Conservation (phyloP, 1,140 invertebrate genomes). For the Apis dorsata region DNA sequence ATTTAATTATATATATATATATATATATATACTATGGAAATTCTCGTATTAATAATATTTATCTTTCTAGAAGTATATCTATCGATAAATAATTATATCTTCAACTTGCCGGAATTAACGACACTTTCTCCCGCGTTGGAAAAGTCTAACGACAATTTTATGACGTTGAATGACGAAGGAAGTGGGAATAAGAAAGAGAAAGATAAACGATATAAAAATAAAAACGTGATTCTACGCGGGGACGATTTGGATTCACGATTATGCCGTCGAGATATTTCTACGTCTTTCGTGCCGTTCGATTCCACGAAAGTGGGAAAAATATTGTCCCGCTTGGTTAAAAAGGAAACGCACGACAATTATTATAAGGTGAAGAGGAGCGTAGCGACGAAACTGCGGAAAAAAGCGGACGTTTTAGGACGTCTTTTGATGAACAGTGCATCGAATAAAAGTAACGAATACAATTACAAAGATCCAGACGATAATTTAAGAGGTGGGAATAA, state of each 20-base stretch:
- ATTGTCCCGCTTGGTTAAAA: neutral
- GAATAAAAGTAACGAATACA: neutral
- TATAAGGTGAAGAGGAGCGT: neutral
- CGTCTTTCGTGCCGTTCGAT: too few species aligned
- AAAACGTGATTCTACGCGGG: too few species aligned
- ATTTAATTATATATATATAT: too few species aligned
- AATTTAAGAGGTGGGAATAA: neutral
- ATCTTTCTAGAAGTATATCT: neutral
- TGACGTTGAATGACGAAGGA: neutral
- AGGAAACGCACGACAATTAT: neutral
- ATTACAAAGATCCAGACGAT: constrained; percentile 22
- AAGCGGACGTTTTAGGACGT: neutral
- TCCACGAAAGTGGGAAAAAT: neutral
- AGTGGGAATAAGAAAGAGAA: neutral
- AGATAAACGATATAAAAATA: neutral
- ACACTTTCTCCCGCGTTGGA: neutral
- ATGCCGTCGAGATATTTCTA: neutral
- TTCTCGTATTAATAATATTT: neutral
- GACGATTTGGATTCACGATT: neutral
- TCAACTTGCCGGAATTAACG: neutral
- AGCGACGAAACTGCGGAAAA: neutral
- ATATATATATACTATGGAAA: neutral
- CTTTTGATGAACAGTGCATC: neutral
- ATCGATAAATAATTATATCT: neutral
- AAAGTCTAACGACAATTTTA: neutral